Conservation (phyloP, 1,140 invertebrate species). For the Dendroctonus valens region DNA sequence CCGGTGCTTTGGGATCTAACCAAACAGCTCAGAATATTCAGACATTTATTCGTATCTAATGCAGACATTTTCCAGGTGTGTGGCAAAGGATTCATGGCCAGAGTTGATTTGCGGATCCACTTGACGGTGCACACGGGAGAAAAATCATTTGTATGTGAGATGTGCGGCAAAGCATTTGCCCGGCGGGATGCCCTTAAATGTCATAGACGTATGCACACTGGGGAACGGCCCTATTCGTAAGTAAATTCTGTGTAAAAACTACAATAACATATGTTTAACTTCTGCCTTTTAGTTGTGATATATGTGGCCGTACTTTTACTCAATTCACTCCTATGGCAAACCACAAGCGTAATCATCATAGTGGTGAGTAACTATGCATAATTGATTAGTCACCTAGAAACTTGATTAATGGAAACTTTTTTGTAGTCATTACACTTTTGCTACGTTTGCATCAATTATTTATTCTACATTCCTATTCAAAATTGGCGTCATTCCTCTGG, state of each 20-base stretch:
- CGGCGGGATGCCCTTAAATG: slow-evolving; percentile 67
- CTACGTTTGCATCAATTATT: too few species aligned
- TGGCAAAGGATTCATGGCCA: slow-evolving; percentile 63
- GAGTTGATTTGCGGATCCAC: slow-evolving; percentile 61
- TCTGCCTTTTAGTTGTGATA: slow-evolving; percentile 53
- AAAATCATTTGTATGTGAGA: slow-evolving; percentile 66
- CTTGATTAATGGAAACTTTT: too few species aligned
- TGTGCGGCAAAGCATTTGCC: slow-evolving; percentile 68
- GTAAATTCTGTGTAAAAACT: slow-evolving; percentile 4
- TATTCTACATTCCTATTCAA: too few species aligned
- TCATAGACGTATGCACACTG: slow-evolving; percentile 67
- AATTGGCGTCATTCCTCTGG: too few species aligned
- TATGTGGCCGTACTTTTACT: slow-evolving; percentile 64
- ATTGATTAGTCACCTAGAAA: too few species aligned
- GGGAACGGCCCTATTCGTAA: slow-evolving; percentile 52
- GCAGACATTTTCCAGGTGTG: slow-evolving; percentile 54
- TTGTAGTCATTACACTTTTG: too few species aligned
- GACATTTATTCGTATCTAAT: background rate
- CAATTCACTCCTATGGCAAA: slow-evolving; percentile 65
- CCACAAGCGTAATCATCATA: slow-evolving; percentile 60
- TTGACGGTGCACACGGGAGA: slow-evolving; percentile 69
- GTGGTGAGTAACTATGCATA: too few species aligned
- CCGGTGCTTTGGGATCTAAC: background rate
- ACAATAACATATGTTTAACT: background rate
- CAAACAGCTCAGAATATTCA: background rate